A percentile compares a stretch with the other conserved stretches of the same genome.
These are phyloP conservation scores for Acleris laterana DNA, from an alignment of 2,888 invertebrate species.

Conservation along the genomic window DNA sequence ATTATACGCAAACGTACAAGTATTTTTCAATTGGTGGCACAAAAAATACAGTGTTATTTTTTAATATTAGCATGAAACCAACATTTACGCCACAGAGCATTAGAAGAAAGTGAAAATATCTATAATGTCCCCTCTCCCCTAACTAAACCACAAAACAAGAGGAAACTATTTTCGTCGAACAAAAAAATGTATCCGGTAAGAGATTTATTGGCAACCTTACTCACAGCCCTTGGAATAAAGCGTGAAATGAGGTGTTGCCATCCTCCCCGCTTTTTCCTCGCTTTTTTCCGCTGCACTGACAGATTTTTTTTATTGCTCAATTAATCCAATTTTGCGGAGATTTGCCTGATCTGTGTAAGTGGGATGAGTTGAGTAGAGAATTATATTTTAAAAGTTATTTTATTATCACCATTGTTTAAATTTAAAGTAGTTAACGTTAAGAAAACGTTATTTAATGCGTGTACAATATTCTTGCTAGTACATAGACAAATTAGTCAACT, in stretches of 20 bases:
- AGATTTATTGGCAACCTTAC: slow-evolving; percentile 76
- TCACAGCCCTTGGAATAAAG: slow-evolving; percentile 72
- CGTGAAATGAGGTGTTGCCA: slow-evolving; percentile 82
- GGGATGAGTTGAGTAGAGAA: neutral
- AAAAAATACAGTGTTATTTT: neutral
- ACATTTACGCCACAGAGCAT: slow-evolving; percentile 47
- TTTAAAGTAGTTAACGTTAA: neutral
- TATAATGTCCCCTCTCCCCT: slow-evolving; percentile 45
- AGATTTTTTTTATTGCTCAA: slow-evolving; percentile 75
- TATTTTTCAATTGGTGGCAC: neutral
- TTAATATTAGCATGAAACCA: slow-evolving; percentile 31
- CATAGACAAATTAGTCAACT: too few species aligned
- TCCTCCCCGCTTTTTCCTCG: slow-evolving; percentile 54
- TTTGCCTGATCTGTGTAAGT: slow-evolving; percentile 42
- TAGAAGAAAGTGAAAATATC: slow-evolving; percentile 59
- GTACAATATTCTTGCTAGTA: too few species aligned
- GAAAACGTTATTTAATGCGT: too few species aligned
- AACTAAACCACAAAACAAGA: slow-evolving; percentile 71
- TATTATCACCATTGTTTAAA: neutral
- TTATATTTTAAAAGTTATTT: neutral
- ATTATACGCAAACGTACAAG: too few species aligned
- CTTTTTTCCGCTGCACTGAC: slow-evolving; percentile 53
- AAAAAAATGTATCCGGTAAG: slow-evolving; percentile 78
- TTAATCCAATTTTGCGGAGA: slow-evolving; percentile 67
- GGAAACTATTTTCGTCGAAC: slow-evolving; percentile 81